Evolutionary conservation across 2,113 vertebrate species (phyloP).

Genomic region (Oriolus oriolus): DNA sequence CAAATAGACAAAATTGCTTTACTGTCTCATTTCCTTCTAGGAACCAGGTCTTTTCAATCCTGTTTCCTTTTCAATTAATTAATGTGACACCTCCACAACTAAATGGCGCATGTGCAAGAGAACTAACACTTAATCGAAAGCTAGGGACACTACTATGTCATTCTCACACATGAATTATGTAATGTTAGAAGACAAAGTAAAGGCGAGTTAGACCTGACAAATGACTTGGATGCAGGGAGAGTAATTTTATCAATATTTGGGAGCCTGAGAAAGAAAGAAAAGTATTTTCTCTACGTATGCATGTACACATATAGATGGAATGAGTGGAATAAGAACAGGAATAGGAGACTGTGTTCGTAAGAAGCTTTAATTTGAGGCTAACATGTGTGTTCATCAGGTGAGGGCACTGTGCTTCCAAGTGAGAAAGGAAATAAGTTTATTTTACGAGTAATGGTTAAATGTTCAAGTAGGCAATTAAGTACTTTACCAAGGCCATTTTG

Average conservation of each 20-base stretch:
- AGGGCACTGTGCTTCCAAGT: neutral
- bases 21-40: neutral
- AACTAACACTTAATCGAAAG: neutral
- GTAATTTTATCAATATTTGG: neutral
- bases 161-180: neutral
- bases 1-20: neutral
- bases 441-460: constrained; percentile 5
- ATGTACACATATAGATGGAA: fast-evolving
- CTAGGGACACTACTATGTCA: neutral
- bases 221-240: neutral
- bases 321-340: neutral
- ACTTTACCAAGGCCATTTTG: constrained; percentile 42
- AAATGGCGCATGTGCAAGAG: neutral
- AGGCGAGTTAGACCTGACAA: neutral
- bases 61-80: neutral
- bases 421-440: constrained; percentile 26
- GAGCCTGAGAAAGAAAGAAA: neutral
- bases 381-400: fast-evolving
- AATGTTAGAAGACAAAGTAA: neutral
- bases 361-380: neutral
- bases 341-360: neutral
- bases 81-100: neutral
- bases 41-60: neutral
- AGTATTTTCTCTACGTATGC: neutral
- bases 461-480: constrained; percentile 14